Conservation (phyloP, 2,797 vertebrate genomes). For the Chelonia mydas region DNA sequence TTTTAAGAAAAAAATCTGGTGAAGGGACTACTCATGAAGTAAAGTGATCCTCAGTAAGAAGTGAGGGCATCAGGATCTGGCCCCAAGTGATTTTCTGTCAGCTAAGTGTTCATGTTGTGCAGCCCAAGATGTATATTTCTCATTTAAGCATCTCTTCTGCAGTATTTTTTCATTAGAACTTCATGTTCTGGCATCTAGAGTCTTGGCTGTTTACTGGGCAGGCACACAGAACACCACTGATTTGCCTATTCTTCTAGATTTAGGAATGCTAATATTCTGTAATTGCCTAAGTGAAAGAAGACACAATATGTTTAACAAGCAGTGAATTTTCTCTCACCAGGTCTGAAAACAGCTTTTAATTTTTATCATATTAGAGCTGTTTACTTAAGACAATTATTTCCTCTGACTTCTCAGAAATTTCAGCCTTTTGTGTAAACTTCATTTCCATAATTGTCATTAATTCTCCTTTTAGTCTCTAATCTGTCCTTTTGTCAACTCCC, state of each 20-base stretch:
- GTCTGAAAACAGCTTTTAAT: slow-evolving; percentile 12
- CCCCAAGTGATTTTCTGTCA: neutral
- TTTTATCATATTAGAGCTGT: neutral
- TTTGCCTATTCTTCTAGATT: slow-evolving; percentile 24
- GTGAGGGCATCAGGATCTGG: neutral
- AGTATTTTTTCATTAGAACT: neutral
- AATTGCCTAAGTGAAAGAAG: slow-evolving; percentile 46
- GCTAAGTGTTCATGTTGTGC: neutral
- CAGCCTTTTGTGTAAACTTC: slow-evolving; percentile 41
- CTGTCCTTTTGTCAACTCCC: slow-evolving; percentile 3
- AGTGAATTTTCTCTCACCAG: slow-evolving; percentile 26
- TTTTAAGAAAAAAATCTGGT: neutral
- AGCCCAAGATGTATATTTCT: neutral
- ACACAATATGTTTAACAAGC: slow-evolving; percentile 28
- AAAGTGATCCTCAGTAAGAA: neutral
- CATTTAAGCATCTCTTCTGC: neutral
- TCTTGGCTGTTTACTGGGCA: neutral
- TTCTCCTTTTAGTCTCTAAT: slow-evolving; percentile 32
- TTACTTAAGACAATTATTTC: slow-evolving; percentile 27
- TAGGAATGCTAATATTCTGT: slow-evolving; percentile 43
- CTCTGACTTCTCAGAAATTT: slow-evolving; percentile 48
- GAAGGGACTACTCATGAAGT: neutral
- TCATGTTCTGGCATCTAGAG: neutral
- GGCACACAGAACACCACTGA: neutral
- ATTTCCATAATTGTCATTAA: slow-evolving; percentile 64